Evolutionary conservation across 1,140 invertebrate genomes (phyloP), one percentile per base, ranked within the genome.

Genomic region (Brachionus plicatilis): DNA sequence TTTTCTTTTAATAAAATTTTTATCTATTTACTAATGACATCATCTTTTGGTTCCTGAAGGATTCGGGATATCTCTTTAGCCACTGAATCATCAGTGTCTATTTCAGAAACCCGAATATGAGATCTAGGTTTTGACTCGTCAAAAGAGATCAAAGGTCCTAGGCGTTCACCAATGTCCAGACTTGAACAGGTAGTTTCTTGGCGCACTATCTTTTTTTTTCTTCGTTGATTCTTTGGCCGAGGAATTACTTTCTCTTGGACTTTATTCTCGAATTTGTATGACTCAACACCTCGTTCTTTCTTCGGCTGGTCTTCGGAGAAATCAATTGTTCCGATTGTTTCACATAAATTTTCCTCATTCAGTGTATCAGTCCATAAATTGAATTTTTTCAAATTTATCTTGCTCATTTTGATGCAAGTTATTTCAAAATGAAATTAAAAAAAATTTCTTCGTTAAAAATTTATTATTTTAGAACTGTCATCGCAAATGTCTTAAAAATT

Each of bases 21-120:
- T 85, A 43, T 85, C 37, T 82, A 11, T 85, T 86, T 87, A 87
- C 87, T 86, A 37, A 88, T 86, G 11, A 88, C 56, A 43, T 87
- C 85, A n/a, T 86, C 66, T 84, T 88, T 88, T 20, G 85, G 85
- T 75, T 88, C 87, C 66, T 86, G 65, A 12, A 88, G 76, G 68
- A 65, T 53, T 12, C 85, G 65, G n/a, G 84, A 85, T 65, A 88
- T 86, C 41, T 85, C 86, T 29, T 84, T 70, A 3, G 84, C 82
- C 11, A 88, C 80, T 5, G 85, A 75, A 41, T 80, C 65, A 8
- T 65, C 72, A 50, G 83, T 65, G 82, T 86, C 85, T 29, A 86
- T 83, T 37, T 84, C 85, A 66, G 85, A 86, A 9, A 86, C 84
- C 60, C 60, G 53, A 24, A 86, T 84, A 27, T 85, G 80, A 5